Conservation (phyloP, 2,888 invertebrate species). For the Timema cristinae region DNA sequence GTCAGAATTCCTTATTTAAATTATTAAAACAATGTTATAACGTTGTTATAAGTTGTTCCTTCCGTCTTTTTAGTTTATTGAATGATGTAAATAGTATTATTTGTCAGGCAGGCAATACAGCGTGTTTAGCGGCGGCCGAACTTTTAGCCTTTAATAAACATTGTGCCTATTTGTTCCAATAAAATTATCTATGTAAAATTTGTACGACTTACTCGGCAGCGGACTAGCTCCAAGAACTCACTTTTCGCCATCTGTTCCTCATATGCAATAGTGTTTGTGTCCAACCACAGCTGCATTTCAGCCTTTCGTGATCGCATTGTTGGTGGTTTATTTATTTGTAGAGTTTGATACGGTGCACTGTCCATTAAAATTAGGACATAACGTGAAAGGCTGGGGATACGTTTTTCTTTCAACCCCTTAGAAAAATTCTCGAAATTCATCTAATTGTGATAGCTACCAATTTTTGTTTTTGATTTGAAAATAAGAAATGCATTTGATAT, state of each 20-base stretch:
- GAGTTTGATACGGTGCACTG: neutral
- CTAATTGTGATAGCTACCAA: neutral
- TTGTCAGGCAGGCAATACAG: too few relatives aligned
- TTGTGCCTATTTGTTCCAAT: too few relatives aligned
- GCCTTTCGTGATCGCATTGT: neutral
- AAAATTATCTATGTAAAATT: too few relatives aligned
- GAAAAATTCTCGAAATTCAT: slow-evolving; percentile 3
- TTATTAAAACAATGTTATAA: too few relatives aligned
- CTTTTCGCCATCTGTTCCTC: neutral
- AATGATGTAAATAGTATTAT: too few relatives aligned
- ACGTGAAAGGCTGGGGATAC: neutral
- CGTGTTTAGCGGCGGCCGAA: too few relatives aligned
- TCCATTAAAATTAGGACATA: neutral
- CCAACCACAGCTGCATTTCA: neutral
- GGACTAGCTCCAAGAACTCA: neutral
- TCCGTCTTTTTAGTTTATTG: too few relatives aligned
- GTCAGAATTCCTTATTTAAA: too few relatives aligned
- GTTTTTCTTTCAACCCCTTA: neutral
- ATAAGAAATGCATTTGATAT: neutral
- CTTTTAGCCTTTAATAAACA: too few relatives aligned
- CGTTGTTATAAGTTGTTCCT: too few relatives aligned
- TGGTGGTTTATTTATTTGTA: neutral
- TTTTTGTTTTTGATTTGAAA: neutral
- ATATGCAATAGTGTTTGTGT: neutral
- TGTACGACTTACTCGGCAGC: neutral